Conservation (phyloP, 2,113 vertebrate genomes). For the Carassius gibelio region DNA sequence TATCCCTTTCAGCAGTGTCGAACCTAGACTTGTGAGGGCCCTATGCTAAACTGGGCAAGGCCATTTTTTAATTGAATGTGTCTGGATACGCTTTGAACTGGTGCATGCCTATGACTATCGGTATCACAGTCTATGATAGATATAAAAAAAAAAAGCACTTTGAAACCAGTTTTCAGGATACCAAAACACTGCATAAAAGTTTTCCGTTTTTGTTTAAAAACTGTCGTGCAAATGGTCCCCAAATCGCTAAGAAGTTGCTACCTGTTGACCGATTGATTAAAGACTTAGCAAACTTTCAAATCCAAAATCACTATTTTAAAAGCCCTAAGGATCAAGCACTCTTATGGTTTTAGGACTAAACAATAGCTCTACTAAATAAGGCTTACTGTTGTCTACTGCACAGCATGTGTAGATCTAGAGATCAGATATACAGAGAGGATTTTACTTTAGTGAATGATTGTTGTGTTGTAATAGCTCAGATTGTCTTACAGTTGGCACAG, state of each 20-base stretch:
- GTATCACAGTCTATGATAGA: no score
- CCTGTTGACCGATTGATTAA: not conserved
- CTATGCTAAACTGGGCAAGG: no score
- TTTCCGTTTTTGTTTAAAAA: no score
- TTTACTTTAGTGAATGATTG: slow-evolving; percentile 21
- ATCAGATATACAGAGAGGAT: not conserved
- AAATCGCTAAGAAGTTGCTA: not conserved
- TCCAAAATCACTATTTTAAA: not conserved
- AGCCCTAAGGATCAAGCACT: no score
- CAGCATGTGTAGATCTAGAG: not conserved
- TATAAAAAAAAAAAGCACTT: no score
- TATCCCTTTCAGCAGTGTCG: no score
- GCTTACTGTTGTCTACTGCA: not conserved
- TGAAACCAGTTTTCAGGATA: no score
- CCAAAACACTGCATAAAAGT: not conserved
- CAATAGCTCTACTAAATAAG: not conserved
- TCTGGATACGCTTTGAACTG: no score
- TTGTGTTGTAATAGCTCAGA: slow-evolving; percentile 12
- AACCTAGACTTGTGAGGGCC: no score
- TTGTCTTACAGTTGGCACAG: slow-evolving; percentile 18
- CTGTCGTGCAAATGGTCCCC: not conserved
- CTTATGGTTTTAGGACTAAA: not conserved
- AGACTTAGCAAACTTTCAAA: not conserved
- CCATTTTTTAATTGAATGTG: no score
- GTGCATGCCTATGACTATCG: no score